Evolutionary conservation across 2,888 invertebrate genomes (phyloP), one percentile per base, ranked within the genome.

Genomic region (Ormia ochracea): DNA sequence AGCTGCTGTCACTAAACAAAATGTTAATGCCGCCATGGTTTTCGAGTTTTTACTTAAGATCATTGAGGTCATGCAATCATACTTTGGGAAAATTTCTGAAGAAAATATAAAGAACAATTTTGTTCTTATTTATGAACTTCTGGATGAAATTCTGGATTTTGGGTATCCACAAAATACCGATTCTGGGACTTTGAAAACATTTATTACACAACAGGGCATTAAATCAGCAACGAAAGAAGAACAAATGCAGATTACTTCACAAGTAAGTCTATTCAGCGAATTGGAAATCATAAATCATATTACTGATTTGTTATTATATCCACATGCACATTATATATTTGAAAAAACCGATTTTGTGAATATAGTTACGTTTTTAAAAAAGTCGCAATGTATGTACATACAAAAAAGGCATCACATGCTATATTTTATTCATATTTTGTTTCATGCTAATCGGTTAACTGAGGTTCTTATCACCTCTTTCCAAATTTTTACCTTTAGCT

Each of bases 31-130:
- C 12, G 98, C 98, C 0, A 99, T 99, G 99, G 99, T 99, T 41
- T 99, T 99, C 89, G 99, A 99, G 91, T 99, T 99, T 90, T 92
- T 99, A 50, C 93, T 98, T 68, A 98, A 99, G 90, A 98, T 99
- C 88, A 98, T 96, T 79, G 96, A 96, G 87, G 98, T 99, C 66
- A 99, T 99, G 99, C 98, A 98, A 90, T 97, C 98, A 0, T 99
- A 99, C 90, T 99, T 99, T 89, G 99, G 99, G 73, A 99, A 99
- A 91, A 97, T 99, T 82, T 98, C 98, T 0, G 99, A 99, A 89
- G 99, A 99, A 89, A 99, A 99, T 89, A 99, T 99, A 87, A 99
- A 99, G 91, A 99, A 99, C 89, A 99, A 99, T 90, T 99, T 99
- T 91, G 99, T 99, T 17, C 93, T 99, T 23, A 99, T 99, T 85